A percentile compares a stretch with the other conserved stretches of the same genome.
phyloP scores from a whole-genome alignment of 2,888 invertebrate genomes.

The Myopa tessellatipennis region DNA sequence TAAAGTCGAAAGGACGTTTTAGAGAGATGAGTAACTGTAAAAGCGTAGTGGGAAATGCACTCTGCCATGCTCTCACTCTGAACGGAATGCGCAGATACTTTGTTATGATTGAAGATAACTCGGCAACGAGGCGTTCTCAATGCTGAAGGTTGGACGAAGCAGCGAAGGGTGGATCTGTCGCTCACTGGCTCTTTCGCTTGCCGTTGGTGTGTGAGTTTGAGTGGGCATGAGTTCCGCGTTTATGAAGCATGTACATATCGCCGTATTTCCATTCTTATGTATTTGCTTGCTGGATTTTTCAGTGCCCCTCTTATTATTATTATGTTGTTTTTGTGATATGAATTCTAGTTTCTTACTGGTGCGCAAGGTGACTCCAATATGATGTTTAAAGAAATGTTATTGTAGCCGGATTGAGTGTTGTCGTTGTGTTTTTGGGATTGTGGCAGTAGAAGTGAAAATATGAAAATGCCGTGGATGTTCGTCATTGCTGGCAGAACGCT shows the following conservation, averaged over 20 bases:
- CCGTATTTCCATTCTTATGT: slow-evolving; percentile 45
- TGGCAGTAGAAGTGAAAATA: not conserved
- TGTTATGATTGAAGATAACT: slow-evolving; percentile 64
- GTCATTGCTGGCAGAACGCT: no score
- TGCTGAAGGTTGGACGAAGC: slow-evolving; percentile 12
- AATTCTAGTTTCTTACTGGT: slow-evolving; percentile 62
- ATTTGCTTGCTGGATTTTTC: slow-evolving; percentile 37
- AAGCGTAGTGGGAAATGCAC: no score
- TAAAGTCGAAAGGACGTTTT: no score
- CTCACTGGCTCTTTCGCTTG: slow-evolving; percentile 20
- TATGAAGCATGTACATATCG: slow-evolving; percentile 60
- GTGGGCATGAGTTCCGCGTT: slow-evolving; percentile 43
- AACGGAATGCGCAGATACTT: slow-evolving; percentile 25
- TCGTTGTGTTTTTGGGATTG: not conserved
- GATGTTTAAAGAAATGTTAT: not conserved
- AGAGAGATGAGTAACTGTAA: no score
- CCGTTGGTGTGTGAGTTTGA: slow-evolving; percentile 5
- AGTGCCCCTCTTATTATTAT: slow-evolving; percentile 28
- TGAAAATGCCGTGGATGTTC: no score
- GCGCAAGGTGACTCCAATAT: slow-evolving; percentile 55
- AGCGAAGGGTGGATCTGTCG: slow-evolving; percentile 23
- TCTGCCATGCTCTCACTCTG: no score
- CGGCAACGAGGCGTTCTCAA: slow-evolving; percentile 44
- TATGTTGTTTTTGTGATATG: slow-evolving; percentile 47
- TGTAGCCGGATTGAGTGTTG: not conserved